These are phyloP conservation scores for Chouioia cunea DNA, from an alignment of 2,888 invertebrate genomes.

Conservation along the genomic window DNA sequence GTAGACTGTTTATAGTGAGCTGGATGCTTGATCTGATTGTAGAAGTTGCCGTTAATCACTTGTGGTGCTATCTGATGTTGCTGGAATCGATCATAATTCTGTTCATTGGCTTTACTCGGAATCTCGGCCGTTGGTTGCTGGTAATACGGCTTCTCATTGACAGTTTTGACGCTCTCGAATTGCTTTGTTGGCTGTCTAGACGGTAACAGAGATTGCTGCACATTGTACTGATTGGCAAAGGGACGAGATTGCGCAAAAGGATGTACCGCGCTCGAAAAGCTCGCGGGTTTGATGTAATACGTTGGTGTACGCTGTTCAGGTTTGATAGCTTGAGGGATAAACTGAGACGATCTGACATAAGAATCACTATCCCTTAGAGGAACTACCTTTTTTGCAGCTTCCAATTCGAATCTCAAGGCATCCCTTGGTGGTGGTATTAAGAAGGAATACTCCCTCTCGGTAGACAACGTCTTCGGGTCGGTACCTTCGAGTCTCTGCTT, in stretches of 20 bases:
- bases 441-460: conserved; percentile 62
- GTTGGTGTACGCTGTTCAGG: conserved; percentile 54
- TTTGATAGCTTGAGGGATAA: conserved; percentile 51
- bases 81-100: conserved; percentile 35
- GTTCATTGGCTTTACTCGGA: conserved; percentile 44
- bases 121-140: conserved; percentile 54
- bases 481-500: conserved; percentile 65
- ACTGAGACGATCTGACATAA: conserved; percentile 57
- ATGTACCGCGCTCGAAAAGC: conserved; percentile 48
- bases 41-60: conserved; percentile 54
- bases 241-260: conserved; percentile 54
- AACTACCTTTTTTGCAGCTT: conserved; percentile 57
- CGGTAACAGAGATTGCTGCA: conserved; percentile 50
- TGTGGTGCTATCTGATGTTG: conserved; percentile 49
- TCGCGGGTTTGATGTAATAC: conserved; percentile 55
- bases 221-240: conserved; percentile 47
- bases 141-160: conserved; percentile 54
- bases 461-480: conserved; percentile 53
- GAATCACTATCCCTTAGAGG: conserved; percentile 55
- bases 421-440: conserved; percentile 63
- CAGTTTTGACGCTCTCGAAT: conserved; percentile 57
- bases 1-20: conserved; percentile 56
- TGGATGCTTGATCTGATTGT: conserved; percentile 60
- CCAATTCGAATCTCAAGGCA: conserved; percentile 60
- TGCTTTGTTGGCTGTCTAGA: conserved; percentile 54